These are phyloP conservation scores for Entomobrya proxima DNA, from an alignment of 2,888 invertebrate species.

Conservation along the genomic window DNA sequence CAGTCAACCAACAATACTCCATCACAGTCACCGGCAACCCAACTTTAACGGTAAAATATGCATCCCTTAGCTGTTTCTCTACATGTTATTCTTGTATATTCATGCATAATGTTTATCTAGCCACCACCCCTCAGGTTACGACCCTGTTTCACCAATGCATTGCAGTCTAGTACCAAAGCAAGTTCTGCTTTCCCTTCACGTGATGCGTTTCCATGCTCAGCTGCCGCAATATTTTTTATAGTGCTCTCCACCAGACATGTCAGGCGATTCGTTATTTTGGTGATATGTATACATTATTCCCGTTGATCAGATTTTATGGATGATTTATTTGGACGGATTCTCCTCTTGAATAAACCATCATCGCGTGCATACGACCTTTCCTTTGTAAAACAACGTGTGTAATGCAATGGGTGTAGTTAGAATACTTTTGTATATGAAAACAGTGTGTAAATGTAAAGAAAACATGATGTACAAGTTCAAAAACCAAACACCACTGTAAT, in stretches of 20 bases:
- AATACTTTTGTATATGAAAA: background rate
- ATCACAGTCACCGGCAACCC: background rate
- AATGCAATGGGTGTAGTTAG: background rate
- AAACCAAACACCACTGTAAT: conserved; percentile 21
- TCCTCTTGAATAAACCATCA: conserved; percentile 69
- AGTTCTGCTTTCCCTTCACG: background rate
- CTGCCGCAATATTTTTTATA: background rate
- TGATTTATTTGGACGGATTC: conserved; percentile 68
- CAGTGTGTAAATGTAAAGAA: conserved; percentile 20
- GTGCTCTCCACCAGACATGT: background rate
- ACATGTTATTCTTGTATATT: too few relatives aligned
- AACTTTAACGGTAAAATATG: background rate
- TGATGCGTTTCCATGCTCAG: background rate
- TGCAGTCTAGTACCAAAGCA: too few relatives aligned
- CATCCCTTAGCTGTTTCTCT: too few relatives aligned
- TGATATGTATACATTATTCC: conserved; percentile 41
- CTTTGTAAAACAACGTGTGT: conserved; percentile 45
- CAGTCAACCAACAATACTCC: background rate
- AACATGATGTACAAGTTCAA: background rate
- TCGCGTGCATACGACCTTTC: conserved; percentile 73
- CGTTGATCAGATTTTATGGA: conserved; percentile 67
- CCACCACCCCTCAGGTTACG: too few relatives aligned
- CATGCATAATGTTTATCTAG: too few relatives aligned
- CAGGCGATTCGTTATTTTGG: conserved; percentile 29
- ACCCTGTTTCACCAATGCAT: too few relatives aligned